Conservation (phyloP, 2,888 invertebrate species). For the Endotricha flammealis region DNA sequence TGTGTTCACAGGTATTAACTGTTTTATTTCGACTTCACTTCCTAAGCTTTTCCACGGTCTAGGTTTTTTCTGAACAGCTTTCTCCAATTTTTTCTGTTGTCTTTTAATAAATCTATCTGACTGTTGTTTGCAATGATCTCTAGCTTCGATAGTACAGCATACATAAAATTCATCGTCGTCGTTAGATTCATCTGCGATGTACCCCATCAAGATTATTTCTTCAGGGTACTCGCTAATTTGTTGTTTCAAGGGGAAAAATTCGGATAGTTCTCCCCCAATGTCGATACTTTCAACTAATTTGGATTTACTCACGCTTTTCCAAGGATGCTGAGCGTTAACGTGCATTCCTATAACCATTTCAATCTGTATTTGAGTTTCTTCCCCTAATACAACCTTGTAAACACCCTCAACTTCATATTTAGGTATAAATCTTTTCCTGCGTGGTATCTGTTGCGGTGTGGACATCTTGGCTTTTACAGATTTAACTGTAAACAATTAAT, state of each 20-base stretch:
- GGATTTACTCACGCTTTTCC: conserved; percentile 81
- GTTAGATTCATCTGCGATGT: conserved; percentile 79
- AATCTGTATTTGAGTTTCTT: conserved; percentile 79
- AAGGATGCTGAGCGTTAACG: conserved; percentile 85
- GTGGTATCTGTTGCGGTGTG: conserved; percentile 35
- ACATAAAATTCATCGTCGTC: conserved; percentile 84
- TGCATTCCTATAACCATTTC: conserved; percentile 82
- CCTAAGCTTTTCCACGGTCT: conserved; percentile 80
- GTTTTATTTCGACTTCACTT: conserved; percentile 81
- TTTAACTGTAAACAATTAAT: conserved; percentile 36
- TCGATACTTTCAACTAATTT: conserved; percentile 81
- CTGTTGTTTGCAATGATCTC: conserved; percentile 72
- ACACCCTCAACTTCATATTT: conserved; percentile 79
- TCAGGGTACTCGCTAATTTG: conserved; percentile 53
- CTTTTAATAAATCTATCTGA: conserved; percentile 74
- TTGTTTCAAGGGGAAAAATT: conserved; percentile 54
- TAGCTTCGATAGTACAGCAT: conserved; percentile 78
- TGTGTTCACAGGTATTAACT: conserved; percentile 66
- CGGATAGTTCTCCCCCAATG: conserved; percentile 69
- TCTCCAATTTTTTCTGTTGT: conserved; percentile 76
- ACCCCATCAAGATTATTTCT: conserved; percentile 80
- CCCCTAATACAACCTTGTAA: conserved; percentile 67
- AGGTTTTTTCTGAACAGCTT: conserved; percentile 76
- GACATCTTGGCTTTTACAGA: conserved; percentile 32
- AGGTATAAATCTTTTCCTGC: conserved; percentile 63